Base-by-base conservation (phyloP, 2,888 invertebrate species). In the Drosophila meridiana region DNA sequence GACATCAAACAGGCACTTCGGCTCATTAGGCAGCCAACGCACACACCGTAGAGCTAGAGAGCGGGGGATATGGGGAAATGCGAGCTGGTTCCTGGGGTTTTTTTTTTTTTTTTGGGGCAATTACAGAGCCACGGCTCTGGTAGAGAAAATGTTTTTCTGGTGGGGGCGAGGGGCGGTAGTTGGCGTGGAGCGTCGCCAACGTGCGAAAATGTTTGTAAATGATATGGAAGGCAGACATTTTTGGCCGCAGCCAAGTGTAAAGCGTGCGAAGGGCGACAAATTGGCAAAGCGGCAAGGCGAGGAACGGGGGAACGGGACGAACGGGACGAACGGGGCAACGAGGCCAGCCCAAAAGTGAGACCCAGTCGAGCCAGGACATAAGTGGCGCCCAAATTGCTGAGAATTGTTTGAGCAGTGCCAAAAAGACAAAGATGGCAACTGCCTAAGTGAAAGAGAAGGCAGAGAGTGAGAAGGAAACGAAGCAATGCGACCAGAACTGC, bases 1-100 rank as follows among this genome's bases (percentile, higher is more conserved):
- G 85, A 86, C 85, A 86, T 85, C 83, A 88, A 88, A 78, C 83
- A 87, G 82, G 77, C 88, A 88, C 88, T 88, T 80, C 82, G 89
- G 82, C 86, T 87, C 86, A 87, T 87, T 87, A 87, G 88, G 78
- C 86, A 86, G 78, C 74, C 59, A 74, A 65, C 68, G 78, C 63
- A 74, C 71, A 68, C 38, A 38, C 66, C 48, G 40, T 11, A 36
- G 9, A 28, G n/a, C 36, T 14, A 26, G 53, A 8, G 26, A 4
- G 53, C 28, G 3, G 14, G 5, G 8, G 8, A 5, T 5, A 6
- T 14, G 42, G 38, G 28, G 34, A 26, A 53, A 36, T 53, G 26
- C 13, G 53, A 36, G 53, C 53, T 38, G 53, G 53, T 26, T 36
- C 38, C 53, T 26, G 53, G 4, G 9, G 20, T 28, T 14, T 30